These are phyloP conservation scores for Clarias gariepinus DNA, from an alignment of 2,113 vertebrate species.

Conservation along the genomic window DNA sequence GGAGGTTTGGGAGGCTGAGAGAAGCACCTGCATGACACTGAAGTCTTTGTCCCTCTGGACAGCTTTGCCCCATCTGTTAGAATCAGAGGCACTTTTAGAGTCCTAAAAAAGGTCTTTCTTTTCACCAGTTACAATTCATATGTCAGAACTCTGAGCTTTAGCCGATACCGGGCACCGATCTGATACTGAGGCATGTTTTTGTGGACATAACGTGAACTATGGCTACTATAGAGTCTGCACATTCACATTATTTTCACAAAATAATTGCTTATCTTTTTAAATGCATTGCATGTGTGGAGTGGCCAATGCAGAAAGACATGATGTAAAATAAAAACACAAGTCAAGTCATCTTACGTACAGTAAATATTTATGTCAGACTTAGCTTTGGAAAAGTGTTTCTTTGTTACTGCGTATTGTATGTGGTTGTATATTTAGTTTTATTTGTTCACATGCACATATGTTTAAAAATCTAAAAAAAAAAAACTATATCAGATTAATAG, in stretches of 20 bases:
- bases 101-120: background rate
- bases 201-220: background rate
- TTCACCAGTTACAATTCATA: conserved; percentile 11
- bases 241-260: background rate
- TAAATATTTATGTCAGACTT: background rate
- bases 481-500: background rate
- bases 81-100: conserved; percentile 6
- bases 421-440: background rate
- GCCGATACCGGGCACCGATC: background rate
- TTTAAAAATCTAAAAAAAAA: background rate
- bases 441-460: background rate
- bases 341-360: background rate
- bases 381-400: background rate
- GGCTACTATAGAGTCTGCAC: too few relatives aligned
- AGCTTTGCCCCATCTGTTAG: conserved; percentile 37
- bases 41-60: conserved; percentile 31
- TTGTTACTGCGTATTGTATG: background rate
- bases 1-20: conserved; percentile 59
- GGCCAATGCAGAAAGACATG: too few relatives aligned
- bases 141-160: conserved; percentile 3
- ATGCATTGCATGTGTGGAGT: background rate
- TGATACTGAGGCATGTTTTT: background rate
- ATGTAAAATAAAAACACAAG: background rate
- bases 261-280: background rate
- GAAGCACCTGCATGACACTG: conserved; percentile 41